Evolutionary conservation across 2,888 invertebrate species (phyloP).

Genomic region (Anaspis maculata): DNA sequence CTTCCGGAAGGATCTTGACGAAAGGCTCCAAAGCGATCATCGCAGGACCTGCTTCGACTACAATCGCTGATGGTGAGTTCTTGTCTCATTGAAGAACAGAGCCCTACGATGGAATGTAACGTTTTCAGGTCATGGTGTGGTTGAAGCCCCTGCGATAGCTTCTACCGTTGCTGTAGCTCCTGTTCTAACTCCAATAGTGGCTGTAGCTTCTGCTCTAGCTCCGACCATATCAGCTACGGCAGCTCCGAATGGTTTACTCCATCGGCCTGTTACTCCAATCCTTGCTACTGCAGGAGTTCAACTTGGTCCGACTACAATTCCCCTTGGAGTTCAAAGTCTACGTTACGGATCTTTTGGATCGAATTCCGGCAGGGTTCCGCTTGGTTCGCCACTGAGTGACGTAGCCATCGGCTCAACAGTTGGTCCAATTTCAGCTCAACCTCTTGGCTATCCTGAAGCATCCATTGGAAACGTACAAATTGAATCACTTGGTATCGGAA

Average conservation of each 20-base stretch:
- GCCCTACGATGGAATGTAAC: no score
- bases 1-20: constrained; percentile 34
- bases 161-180: constrained; percentile 10
- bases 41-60: constrained; percentile 36
- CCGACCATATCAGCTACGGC: constrained; percentile 1
- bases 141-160: constrained; percentile 17
- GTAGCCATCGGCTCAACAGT: no score
- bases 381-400: no score
- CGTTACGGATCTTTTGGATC: no score
- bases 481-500: no score
- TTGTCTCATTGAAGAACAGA: no score
- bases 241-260: constrained; percentile 15
- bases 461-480: no score
- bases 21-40: constrained; percentile 32
- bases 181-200: neutral
- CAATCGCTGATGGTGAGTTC: constrained; percentile 34
- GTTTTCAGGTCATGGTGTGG: constrained; percentile 5
- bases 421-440: no score
- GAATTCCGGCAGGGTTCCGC: no score
- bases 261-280: constrained; percentile 7
- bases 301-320: no score
- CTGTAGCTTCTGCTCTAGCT: constrained; percentile 1
- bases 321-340: no score
- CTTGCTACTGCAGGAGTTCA: constrained; percentile 6
- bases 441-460: no score